Evolutionary conservation across 2,888 invertebrate genomes (phyloP).

Genomic region (Suillia variegata): DNA sequence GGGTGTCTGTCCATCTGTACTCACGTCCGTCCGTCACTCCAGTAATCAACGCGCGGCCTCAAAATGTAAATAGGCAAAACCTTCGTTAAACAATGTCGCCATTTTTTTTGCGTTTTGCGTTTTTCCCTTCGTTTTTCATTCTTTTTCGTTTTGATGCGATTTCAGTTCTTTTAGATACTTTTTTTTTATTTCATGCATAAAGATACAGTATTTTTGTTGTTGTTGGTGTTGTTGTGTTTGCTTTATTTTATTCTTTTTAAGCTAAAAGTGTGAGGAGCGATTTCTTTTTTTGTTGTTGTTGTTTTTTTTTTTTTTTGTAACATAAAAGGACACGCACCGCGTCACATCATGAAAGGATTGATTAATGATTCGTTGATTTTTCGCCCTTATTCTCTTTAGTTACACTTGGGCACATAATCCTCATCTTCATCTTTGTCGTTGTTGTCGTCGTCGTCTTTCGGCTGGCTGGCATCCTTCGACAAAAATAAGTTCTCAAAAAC

Average conservation of each 20-base stretch:
- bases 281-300: no score
- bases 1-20: neutral
- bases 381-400: slow-evolving; percentile 59
- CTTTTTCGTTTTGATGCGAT: slow-evolving; percentile 18
- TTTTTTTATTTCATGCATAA: slow-evolving; percentile 5
- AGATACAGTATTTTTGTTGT: slow-evolving; percentile 21
- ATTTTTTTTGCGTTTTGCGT: slow-evolving; percentile 39
- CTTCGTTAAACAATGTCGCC: slow-evolving; percentile 52
- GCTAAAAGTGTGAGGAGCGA: slow-evolving; percentile 22
- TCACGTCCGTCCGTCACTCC: slow-evolving; percentile 33
- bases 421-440: slow-evolving; percentile 45
- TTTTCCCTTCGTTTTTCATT: slow-evolving; percentile 2
- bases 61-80: slow-evolving; percentile 48
- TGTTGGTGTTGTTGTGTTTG: no score
- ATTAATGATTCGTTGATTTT: slow-evolving; percentile 60
- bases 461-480: slow-evolving; percentile 34
- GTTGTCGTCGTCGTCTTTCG: no score
- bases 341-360: slow-evolving; percentile 61
- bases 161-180: slow-evolving; percentile 16
- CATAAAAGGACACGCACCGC: slow-evolving; percentile 61
- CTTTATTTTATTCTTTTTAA: slow-evolving; percentile 11
- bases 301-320: slow-evolving; percentile 45
- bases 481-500: slow-evolving; percentile 45
- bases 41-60: slow-evolving; percentile 45
- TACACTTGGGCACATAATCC: slow-evolving; percentile 57